Evolutionary conservation across 2,888 invertebrate species (phyloP), one percentile per base, ranked within the genome.

Genomic region (Melinaea menophilus): DNA sequence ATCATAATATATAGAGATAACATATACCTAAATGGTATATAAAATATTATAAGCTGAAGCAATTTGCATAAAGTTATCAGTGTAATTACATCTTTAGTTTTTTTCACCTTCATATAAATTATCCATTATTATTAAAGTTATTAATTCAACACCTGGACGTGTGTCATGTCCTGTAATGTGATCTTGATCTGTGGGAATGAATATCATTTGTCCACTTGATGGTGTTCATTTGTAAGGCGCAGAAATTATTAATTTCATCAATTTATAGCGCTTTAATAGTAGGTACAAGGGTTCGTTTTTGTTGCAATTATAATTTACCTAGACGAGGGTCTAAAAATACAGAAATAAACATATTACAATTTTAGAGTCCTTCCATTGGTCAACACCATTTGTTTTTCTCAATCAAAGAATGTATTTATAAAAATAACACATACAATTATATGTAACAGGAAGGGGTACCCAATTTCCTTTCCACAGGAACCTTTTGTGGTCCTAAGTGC

Each of bases 401-500:
- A 51, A 51, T 51, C 2, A 51, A n/a, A 5, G 22, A 7, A 31
- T 51, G 31, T 51, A 31, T 51, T 51, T 9, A 51, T 31, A 51
- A 9, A 51, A 31, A 31, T 51, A 31, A 51, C 22, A 31, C 22
- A 51, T 2, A 65, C 69, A 71, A 73, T 73, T 72, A 73, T 67
- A 61, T 59, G 60, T 62, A 69, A 68, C 68, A 62, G 69, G 69
- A 71, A 69, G 70, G 71, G 69, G 62, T 68, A 66, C 64, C 72
- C 74, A 76, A 78, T 75, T 77, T 77, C 77, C 74, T 72, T 59
- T 64, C 64, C 56, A 69, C 58, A 68, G 69, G 56, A 63, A 41
- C 65, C 68, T 72, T 73, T 75, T 76, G 72, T 76, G 70, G 62
- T 56, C 37, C 66, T 73, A 75, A 75, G 65, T 69, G 72, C 71